Conservation (phyloP, 2,113 vertebrate species). For the Melanerpes formicivorus region DNA sequence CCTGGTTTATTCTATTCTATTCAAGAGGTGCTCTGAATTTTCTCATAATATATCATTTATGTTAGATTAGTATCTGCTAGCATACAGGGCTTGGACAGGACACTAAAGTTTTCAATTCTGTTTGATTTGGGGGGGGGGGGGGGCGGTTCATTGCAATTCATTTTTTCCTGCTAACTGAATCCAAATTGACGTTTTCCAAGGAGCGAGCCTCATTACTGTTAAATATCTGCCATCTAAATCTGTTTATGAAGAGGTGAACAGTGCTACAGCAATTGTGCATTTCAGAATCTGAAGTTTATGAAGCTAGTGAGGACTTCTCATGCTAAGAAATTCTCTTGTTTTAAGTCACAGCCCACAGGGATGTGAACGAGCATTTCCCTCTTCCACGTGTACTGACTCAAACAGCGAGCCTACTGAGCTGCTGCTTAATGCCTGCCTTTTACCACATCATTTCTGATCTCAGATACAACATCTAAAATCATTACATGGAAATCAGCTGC, state of each 20-base stretch:
- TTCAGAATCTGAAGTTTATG: background rate
- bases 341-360: background rate
- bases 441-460: background rate
- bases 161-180: background rate
- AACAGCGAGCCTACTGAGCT: background rate
- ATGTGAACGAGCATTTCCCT: background rate
- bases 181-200: background rate
- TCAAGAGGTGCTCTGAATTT: background rate
- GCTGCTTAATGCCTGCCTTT: background rate
- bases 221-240: background rate
- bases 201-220: background rate
- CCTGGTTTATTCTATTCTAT: no score
- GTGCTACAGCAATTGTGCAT: background rate
- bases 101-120: no score
- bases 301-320: background rate
- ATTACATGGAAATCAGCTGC: background rate
- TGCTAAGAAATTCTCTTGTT: background rate
- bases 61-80: background rate
- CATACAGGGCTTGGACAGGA: background rate
- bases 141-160: no score
- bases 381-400: accelerated
- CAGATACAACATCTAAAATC: background rate
- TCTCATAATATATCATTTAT: background rate
- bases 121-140: background rate
- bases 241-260: background rate